These are phyloP conservation scores for Stegostoma tigrinum DNA, from an alignment of 2,113 vertebrate species.

Conservation along the genomic window DNA sequence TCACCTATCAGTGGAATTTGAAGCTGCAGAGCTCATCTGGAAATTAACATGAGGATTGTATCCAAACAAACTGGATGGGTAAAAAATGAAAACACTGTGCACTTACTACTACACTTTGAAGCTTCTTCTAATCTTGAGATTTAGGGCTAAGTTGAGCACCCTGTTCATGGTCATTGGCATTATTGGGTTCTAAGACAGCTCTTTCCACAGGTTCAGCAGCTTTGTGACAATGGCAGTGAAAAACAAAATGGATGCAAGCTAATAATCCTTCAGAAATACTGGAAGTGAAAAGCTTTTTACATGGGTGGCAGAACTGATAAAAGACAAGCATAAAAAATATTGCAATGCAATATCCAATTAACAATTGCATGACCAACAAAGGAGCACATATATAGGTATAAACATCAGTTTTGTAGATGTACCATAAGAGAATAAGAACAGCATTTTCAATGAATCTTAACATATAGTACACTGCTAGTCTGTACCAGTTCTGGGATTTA, in stretches of 20 bases:
- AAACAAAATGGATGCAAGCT: slow-evolving; percentile 62
- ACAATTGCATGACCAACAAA: slow-evolving; percentile 72
- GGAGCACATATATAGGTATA: slow-evolving; percentile 76
- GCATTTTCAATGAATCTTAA: slow-evolving; percentile 84
- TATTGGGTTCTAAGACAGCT: slow-evolving; percentile 46
- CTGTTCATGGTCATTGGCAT: slow-evolving; percentile 46
- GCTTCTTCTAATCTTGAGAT: slow-evolving; percentile 53
- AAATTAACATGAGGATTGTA: neutral
- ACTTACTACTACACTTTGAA: slow-evolving; percentile 53
- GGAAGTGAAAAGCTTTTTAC: slow-evolving; percentile 83
- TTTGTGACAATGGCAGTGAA: slow-evolving; percentile 47
- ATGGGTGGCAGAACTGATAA: slow-evolving; percentile 91
- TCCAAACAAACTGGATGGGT: neutral
- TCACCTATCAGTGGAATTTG: neutral
- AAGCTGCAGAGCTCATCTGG: neutral
- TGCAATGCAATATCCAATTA: slow-evolving; percentile 71
- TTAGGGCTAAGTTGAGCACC: slow-evolving; percentile 45
- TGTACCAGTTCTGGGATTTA: slow-evolving; percentile 86
- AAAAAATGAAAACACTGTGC: slow-evolving; percentile 45
- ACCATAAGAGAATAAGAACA: slow-evolving; percentile 82
- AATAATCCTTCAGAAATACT: slow-evolving; percentile 67
- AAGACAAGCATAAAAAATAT: slow-evolving; percentile 92
- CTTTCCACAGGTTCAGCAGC: slow-evolving; percentile 46
- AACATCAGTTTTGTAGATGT: slow-evolving; percentile 74
- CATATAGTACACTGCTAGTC: slow-evolving; percentile 76